Evolutionary conservation across 2,797 vertebrate genomes (phyloP).

Genomic region (Eleutherodactylus coqui): DNA sequence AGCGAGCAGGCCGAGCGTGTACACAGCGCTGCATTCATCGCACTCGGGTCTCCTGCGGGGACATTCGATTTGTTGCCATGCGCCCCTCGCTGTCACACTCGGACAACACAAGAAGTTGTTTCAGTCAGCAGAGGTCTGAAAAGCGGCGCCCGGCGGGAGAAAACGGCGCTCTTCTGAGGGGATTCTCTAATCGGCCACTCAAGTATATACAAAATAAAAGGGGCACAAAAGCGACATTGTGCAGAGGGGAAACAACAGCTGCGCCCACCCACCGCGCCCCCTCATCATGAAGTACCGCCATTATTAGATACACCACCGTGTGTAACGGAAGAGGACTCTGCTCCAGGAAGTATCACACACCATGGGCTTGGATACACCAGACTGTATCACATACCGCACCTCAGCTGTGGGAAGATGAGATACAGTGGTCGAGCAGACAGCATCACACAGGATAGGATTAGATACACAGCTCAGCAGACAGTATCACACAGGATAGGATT

Average conservation of each 20-base stretch:
- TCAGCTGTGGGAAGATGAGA: too few species aligned
- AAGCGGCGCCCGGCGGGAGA: constrained; percentile 32
- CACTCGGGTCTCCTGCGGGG: constrained; percentile 34
- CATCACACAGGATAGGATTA: too few species aligned
- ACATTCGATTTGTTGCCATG: constrained; percentile 10
- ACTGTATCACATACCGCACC: too few species aligned
- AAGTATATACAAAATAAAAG: not conserved
- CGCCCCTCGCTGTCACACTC: not conserved
- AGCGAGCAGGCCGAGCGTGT: constrained; percentile 20
- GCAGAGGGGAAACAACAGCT: not conserved
- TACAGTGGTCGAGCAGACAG: too few species aligned
- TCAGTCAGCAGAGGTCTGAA: constrained; percentile 4
- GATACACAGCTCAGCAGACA: too few species aligned
- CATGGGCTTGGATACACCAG: not conserved
- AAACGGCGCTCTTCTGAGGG: not conserved
- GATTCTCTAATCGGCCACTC: constrained; percentile 1
- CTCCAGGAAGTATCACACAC: not conserved
- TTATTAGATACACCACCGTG: not conserved
- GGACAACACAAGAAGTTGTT: not conserved
- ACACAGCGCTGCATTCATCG: constrained; percentile 6
- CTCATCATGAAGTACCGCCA: not conserved
- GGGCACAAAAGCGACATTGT: constrained; percentile 21
- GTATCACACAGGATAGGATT: too few species aligned
- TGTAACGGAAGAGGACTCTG: not conserved
- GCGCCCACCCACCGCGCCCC: constrained; percentile 3